Evolutionary conservation across 1,140 invertebrate species (phyloP).

Genomic region (Brachionus rotundiformis): DNA sequence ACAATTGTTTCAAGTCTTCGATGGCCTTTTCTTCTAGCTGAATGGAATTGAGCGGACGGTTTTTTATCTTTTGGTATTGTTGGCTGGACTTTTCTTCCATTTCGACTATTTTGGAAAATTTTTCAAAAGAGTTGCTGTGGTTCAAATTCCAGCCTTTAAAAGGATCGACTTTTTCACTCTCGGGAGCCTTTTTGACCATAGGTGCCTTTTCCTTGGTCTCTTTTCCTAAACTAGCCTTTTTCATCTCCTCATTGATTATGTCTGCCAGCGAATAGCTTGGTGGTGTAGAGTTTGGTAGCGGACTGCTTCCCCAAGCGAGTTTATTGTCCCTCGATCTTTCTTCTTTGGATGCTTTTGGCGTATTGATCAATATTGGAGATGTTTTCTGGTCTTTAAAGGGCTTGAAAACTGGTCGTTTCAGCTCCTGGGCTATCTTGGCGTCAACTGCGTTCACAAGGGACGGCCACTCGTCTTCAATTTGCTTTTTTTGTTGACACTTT

Average conservation of each 20-base stretch:
- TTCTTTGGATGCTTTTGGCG: background rate
- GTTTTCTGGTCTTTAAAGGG: background rate
- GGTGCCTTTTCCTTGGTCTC: background rate
- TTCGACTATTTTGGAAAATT: conserved; percentile 39
- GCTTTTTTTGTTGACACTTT: background rate
- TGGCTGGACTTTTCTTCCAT: conserved; percentile 43
- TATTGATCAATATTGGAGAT: background rate
- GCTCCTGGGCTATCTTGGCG: background rate
- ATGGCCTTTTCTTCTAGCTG: conserved; percentile 47
- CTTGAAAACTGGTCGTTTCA: background rate
- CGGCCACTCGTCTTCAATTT: conserved; percentile 6
- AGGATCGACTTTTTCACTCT: background rate
- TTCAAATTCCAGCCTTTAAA: conserved; percentile 39
- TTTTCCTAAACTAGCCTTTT: too few species aligned
- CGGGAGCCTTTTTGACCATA: background rate
- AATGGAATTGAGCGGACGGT: conserved; percentile 12
- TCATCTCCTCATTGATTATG: conserved; percentile 43
- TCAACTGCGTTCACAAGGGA: background rate
- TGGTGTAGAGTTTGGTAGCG: background rate
- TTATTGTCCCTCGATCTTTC: background rate
- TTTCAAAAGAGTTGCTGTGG: background rate
- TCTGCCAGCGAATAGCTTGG: background rate
- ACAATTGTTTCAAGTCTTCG: conserved; percentile 25
- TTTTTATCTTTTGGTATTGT: conserved; percentile 45
- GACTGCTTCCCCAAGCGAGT: background rate